Evolutionary conservation across 2,113 vertebrate genomes (phyloP).

Genomic region (Neotoma lepida): DNA sequence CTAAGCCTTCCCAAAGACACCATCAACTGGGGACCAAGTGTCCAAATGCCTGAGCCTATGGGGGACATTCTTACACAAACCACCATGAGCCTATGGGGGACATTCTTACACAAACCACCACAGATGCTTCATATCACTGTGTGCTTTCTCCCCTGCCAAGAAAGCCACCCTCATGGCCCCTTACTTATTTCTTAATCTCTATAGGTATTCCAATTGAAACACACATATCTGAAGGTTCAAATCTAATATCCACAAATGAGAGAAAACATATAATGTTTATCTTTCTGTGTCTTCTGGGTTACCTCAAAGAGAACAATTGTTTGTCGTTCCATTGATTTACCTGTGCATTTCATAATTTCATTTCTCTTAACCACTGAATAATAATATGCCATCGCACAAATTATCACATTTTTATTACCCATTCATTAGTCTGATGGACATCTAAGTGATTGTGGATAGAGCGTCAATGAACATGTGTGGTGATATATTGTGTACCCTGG

Average conservation of each 20-base stretch:
- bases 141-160: neutral
- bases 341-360: neutral
- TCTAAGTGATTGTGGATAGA: neutral
- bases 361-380: neutral
- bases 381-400: neutral
- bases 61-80: too few relatives aligned
- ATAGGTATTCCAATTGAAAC: neutral
- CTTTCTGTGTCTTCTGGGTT: neutral
- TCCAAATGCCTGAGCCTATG: neutral
- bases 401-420: neutral
- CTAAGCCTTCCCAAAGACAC: neutral
- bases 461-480: neutral
- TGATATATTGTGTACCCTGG: too few relatives aligned
- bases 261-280: neutral
- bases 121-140: neutral
- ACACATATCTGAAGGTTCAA: neutral
- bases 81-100: too few relatives aligned
- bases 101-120: too few relatives aligned
- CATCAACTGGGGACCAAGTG: neutral
- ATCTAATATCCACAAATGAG: neutral
- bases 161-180: neutral
- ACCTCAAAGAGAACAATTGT: too few relatives aligned
- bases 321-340: neutral
- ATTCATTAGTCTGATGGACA: neutral
- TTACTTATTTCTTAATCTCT: neutral